Percentiles rank a stretch among this genome's conserved stretches.
phyloP scores from a whole-genome alignment of 92 coral and sea anemone species.

The Diadumene lineata region DNA sequence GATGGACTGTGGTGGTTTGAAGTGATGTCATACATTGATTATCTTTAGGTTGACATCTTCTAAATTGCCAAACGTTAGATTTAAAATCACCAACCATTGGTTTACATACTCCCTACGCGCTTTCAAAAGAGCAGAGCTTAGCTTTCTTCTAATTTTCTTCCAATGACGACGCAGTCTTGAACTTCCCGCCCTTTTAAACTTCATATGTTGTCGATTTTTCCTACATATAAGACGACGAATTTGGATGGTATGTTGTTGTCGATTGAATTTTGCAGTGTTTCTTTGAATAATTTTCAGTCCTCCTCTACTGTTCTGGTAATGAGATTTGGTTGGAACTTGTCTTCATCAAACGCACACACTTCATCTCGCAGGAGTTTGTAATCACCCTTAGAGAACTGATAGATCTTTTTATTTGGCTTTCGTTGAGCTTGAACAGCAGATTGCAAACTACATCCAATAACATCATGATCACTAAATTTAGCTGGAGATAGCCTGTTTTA shows the following conservation, averaged over 20 bases:
- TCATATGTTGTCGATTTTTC: neutral
- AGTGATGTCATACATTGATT: neutral
- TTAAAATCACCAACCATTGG: neutral
- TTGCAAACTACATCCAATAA: too few species aligned
- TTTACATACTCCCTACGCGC: neutral
- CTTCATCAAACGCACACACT: neutral
- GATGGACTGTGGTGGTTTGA: neutral
- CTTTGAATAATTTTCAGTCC: constrained; percentile 31
- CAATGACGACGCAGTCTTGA: neutral
- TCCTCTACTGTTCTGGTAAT: constrained; percentile 1
- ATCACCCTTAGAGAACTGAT: constrained; percentile 1
- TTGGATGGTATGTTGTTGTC: constrained; percentile 40
- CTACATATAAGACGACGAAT: neutral
- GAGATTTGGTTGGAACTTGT: neutral
- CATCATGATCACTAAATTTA: constrained; percentile 58
- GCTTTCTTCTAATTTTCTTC: neutral
- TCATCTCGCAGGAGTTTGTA: neutral
- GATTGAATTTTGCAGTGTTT: constrained; percentile 16
- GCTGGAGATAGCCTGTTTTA: constrained; percentile 23
- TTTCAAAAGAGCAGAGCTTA: neutral
- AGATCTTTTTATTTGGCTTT: constrained; percentile 8
- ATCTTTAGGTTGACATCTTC: neutral
- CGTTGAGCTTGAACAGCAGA: neutral
- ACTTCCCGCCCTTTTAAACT: neutral
- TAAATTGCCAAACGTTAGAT: neutral